phyloP scores from a whole-genome alignment of 1,140 invertebrate species.

The Euura saliciscinereae region DNA sequence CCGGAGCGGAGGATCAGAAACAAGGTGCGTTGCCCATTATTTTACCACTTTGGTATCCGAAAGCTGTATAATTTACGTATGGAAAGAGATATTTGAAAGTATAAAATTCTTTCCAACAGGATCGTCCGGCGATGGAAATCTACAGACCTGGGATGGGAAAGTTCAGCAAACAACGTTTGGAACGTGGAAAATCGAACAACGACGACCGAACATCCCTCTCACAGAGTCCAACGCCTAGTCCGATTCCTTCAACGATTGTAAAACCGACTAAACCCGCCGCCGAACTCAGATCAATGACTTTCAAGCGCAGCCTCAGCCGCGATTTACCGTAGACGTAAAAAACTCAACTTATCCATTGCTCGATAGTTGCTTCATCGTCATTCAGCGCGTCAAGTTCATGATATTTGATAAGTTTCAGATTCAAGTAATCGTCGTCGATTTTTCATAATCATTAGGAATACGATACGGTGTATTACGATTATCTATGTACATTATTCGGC shows the following conservation, averaged over 20 bases:
- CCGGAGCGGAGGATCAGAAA: slow-evolving; percentile 70
- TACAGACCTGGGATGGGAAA: slow-evolving; percentile 77
- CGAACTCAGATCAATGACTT: slow-evolving; percentile 57
- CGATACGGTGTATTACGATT: too few species aligned
- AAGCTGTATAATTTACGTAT: slow-evolving; percentile 12
- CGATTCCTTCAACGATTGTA: slow-evolving; percentile 13
- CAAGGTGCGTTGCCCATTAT: slow-evolving; percentile 59
- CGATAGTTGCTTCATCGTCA: neutral
- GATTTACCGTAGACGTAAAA: slow-evolving; percentile 39
- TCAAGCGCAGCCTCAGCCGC: slow-evolving; percentile 56
- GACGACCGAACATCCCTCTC: slow-evolving; percentile 52
- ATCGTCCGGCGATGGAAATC: slow-evolving; percentile 74
- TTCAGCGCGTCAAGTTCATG: neutral
- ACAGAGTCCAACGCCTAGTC: slow-evolving; percentile 50
- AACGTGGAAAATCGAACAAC: slow-evolving; percentile 63
- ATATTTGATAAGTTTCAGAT: neutral
- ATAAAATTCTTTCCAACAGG: slow-evolving; percentile 51
- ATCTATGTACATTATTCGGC: too few species aligned
- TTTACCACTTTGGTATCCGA: slow-evolving; percentile 14
- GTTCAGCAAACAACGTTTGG: slow-evolving; percentile 70
- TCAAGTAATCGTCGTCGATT: neutral
- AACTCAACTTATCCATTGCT: neutral
- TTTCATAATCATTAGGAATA: neutral
- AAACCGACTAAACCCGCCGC: slow-evolving; percentile 42
- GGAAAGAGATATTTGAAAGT: too few species aligned